phyloP scores from a whole-genome alignment of 2,888 invertebrate species.

The Macrophya annulata region DNA sequence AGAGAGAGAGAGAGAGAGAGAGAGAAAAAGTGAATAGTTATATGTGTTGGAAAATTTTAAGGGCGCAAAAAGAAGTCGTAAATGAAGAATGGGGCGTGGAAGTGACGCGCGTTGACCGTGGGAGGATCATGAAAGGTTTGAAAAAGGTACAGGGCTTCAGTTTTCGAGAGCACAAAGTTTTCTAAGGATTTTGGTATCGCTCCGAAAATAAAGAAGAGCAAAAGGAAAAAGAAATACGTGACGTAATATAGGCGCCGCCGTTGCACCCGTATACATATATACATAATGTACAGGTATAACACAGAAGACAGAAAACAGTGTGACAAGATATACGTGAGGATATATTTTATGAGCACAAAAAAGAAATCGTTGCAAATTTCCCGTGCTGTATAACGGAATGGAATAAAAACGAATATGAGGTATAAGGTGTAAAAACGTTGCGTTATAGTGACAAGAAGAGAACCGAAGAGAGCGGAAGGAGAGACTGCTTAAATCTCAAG shows the following conservation, averaged over 20 bases:
- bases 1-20: neutral
- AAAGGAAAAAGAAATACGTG: neutral
- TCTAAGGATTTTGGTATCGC: neutral
- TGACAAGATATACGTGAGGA: neutral
- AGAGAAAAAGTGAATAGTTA: neutral
- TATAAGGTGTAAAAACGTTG: constrained; percentile 28
- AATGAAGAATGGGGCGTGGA: constrained; percentile 49
- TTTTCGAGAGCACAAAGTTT: neutral
- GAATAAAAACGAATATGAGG: neutral
- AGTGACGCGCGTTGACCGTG: constrained; percentile 46
- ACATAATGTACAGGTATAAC: no score
- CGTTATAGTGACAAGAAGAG: neutral
- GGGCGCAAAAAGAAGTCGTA: constrained; percentile 45
- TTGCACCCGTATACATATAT: neutral
- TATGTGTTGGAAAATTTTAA: constrained; percentile 14
- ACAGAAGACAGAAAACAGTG: neutral
- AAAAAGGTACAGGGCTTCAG: constrained; percentile 3
- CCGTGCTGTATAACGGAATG: constrained; percentile 5
- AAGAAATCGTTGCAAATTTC: constrained; percentile 14
- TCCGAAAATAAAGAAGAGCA: neutral
- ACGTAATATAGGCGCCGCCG: constrained; percentile 1
- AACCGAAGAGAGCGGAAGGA: neutral
- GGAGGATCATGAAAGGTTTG: constrained; percentile 45
- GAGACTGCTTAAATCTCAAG: constrained; percentile 22
- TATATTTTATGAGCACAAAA: neutral